Evolutionary conservation across 2,797 vertebrate genomes (phyloP), one percentile per base, ranked within the genome.

Genomic region (Parauchenoglanis punctatus): DNA sequence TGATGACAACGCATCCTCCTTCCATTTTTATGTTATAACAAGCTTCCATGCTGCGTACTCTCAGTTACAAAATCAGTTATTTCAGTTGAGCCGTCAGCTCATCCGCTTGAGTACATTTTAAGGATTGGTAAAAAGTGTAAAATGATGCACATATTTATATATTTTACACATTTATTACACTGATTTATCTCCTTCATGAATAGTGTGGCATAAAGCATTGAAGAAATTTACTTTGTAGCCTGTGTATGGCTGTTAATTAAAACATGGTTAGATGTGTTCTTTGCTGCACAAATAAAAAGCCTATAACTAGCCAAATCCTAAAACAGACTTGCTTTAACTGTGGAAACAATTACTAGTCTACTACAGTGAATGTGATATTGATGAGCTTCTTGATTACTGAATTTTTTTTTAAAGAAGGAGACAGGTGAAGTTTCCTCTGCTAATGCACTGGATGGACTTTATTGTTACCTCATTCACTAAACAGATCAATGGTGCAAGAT

Each of bases 401-500:
- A 44, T 17, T 20, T 44, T 18, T 35, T 35, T 35, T 35, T 35
- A 56, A 87, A 90, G 13, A 89, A 90, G 59, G 89, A 75, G 82
- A 88, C 85, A 92, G 86, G 87, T 61, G 90, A 92, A 84, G 85
- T 87, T 89, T 91, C 68, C 82, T 90, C 92, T 95, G 94, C 93
- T 94, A 96, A 96, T 96, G 97, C 96, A 97, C 96, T 96, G 96
- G 96, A 95, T 96, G 95, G 96, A 97, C 96, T 97, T 99, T 98
- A 99, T 99, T 99, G 96, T 96, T 97, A 96, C 95, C 96, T 98
- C 95, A 97, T 97, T 97, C 96, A 98, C 97, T 98, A 97, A 96
- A 97, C 95, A 97, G 94, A 93, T 98, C 96, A 95, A 97, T 97
- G 97, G 97, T 98, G 98, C 97, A 97, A 98, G 95, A 95, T 98